Conservation (phyloP, 2,888 invertebrate species). For the Stenolophus ochropezus region DNA sequence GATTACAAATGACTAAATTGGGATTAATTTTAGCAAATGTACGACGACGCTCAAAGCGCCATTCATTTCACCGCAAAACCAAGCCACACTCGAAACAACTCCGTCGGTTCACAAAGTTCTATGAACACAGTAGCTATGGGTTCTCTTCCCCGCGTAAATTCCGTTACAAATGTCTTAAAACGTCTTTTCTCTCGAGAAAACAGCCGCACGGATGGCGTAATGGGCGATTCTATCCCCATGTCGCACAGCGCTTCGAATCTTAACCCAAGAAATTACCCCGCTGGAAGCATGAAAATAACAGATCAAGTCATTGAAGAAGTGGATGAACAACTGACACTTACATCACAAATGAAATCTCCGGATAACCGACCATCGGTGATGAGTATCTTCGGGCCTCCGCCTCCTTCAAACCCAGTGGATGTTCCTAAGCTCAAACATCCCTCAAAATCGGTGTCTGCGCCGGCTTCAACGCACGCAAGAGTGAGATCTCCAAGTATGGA, state of each 20-base stretch:
- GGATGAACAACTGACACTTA: constrained; percentile 89
- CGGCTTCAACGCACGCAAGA: constrained; percentile 3
- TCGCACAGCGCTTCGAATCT: constrained; percentile 62
- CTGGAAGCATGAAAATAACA: constrained; percentile 79
- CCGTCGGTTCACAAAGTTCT: constrained; percentile 52
- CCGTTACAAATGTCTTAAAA: constrained; percentile 86
- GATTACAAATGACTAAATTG: background rate
- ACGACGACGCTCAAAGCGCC: constrained; percentile 53
- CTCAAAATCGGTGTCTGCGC: constrained; percentile 57
- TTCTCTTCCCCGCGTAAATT: constrained; percentile 81
- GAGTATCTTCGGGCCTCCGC: constrained; percentile 76
- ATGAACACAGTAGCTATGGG: constrained; percentile 53
- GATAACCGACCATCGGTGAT: constrained; percentile 79
- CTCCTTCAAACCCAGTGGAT: constrained; percentile 71
- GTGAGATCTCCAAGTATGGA: constrained; percentile 63
- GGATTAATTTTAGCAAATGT: constrained; percentile 27
- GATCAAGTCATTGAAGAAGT: constrained; percentile 85
- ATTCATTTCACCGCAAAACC: constrained; percentile 56
- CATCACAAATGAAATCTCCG: constrained; percentile 78
- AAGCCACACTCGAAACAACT: constrained; percentile 30
- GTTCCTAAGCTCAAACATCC: constrained; percentile 74
- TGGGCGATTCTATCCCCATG: constrained; percentile 62
- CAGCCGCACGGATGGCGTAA: constrained; percentile 73
- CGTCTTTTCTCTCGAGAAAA: constrained; percentile 87
- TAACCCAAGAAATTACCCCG: constrained; percentile 71